Evolutionary conservation across 1,140 invertebrate species (phyloP), one percentile per base, ranked within the genome.

Genomic region (Heliconius congener): DNA sequence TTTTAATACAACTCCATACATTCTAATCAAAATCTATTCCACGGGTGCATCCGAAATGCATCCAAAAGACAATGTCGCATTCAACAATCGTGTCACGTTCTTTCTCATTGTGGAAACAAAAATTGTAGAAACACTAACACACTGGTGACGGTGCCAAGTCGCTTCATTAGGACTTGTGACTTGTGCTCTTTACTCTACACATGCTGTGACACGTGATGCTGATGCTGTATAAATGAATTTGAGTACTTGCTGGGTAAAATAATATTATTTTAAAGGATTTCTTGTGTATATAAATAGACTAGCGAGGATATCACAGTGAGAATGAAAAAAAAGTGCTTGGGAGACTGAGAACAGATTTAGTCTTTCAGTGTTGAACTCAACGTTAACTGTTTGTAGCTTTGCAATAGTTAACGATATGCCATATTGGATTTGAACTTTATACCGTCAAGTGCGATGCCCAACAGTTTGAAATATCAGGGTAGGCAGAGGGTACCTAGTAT

Each of bases 91-190:
- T 16, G 81, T 82, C 81, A 72, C 78, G 75, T 80, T 18, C 71
- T 34, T 74, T 78, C 76, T 70, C 82, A 84, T 84, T 82, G 78
- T 81, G 81, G 39, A 81, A 85, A 84, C 83, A 86, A 85, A 86
- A 87, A 86, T 84, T 85, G 84, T 78, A 80, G 82, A 77, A 83
- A 83, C 81, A 84, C 81, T 79, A 77, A 52, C 81, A 74, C 46
- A 70, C 60, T 66, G 27, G 60, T 9, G 57, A n/a, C 76, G 52
- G 81, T 89, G 87, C 87, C 87, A 89, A 87, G 80, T 81, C 77
- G 83, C 81, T 87, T 89, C 86, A 87, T 89, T 89, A 89, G 84
- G 83, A 42, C 60, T 66, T 66, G 60, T 66, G 79, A 76, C 30
- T 66, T 8, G 46, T 77, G 70, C 34, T 74, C 71, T 55, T 71